These are phyloP conservation scores for Lordiphosa andalusiaca DNA, from an alignment of 2,888 invertebrate species.

Conservation along the genomic window DNA sequence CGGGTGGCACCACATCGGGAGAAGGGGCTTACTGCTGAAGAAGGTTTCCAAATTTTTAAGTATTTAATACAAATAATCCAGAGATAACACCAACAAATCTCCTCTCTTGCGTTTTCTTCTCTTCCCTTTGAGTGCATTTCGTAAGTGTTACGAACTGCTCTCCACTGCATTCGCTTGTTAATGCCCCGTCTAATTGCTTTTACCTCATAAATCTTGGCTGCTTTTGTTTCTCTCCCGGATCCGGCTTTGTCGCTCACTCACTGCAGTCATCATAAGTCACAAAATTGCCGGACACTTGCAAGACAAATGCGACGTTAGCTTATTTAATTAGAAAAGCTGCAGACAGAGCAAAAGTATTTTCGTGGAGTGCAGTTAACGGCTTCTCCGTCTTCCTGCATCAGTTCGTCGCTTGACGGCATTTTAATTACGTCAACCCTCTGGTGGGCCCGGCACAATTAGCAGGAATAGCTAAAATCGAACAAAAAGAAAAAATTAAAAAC, in stretches of 20 bases:
- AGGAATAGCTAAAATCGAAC: conserved; percentile 13
- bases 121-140: conserved; percentile 10
- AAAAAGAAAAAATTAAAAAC: too few relatives aligned
- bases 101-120: neutral
- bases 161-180: conserved; percentile 58
- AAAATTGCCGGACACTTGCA: conserved; percentile 64
- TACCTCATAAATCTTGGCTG: conserved; percentile 66
- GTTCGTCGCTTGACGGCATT: conserved; percentile 62
- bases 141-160: conserved; percentile 57
- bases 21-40: conserved; percentile 12
- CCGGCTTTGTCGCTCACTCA: conserved; percentile 30
- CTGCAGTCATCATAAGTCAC: conserved; percentile 73
- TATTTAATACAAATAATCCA: too few relatives aligned
- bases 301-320: conserved; percentile 70
- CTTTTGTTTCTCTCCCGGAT: conserved; percentile 3
- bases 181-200: conserved; percentile 71
- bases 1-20: neutral
- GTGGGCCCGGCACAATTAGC: conserved; percentile 29
- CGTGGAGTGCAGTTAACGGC: conserved; percentile 56
- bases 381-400: conserved; percentile 47
- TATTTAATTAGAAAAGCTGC: conserved; percentile 65
- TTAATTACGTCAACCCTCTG: conserved; percentile 61
- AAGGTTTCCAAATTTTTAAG: too few relatives aligned
- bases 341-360: conserved; percentile 28
- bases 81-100: neutral